Evolutionary conservation across 2,888 invertebrate genomes (phyloP).

Genomic region (Cordilura impudica): DNA sequence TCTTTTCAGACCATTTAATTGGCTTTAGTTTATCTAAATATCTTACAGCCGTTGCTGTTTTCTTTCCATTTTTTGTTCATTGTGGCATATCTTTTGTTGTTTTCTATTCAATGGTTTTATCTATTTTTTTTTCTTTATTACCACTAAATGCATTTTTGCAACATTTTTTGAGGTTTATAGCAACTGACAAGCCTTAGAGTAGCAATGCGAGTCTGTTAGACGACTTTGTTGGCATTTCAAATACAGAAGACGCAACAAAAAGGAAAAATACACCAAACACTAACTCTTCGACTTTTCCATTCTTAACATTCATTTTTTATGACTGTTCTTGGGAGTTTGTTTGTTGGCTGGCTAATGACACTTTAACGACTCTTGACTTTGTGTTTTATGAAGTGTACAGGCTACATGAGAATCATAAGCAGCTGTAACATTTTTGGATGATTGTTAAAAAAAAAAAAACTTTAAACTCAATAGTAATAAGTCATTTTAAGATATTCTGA

Average conservation of each 20-base stretch:
- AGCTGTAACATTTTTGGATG: slow-evolving; percentile 35
- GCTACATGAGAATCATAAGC: slow-evolving; percentile 36
- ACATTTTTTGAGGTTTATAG: slow-evolving; percentile 47
- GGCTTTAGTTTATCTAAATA: slow-evolving; percentile 45
- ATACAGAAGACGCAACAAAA: no score
- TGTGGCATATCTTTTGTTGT: slow-evolving; percentile 36
- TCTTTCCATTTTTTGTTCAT: slow-evolving; percentile 22
- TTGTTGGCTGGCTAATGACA: slow-evolving; percentile 63
- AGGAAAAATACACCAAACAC: not conserved
- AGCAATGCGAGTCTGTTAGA: slow-evolving; percentile 32
- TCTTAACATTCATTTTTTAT: slow-evolving; percentile 55
- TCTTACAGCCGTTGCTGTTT: not conserved
- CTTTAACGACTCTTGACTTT: slow-evolving; percentile 66
- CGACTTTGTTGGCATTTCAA: slow-evolving; percentile 27
- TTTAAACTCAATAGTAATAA: no score
- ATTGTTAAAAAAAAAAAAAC: not conserved
- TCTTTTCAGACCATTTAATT: slow-evolving; percentile 59
- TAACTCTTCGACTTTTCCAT: slow-evolving; percentile 15
- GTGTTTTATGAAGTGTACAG: slow-evolving; percentile 60
- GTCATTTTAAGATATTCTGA: no score
- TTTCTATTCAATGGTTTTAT: slow-evolving; percentile 15
- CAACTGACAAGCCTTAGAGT: slow-evolving; percentile 45
- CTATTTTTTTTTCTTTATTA: not conserved
- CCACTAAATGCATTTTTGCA: slow-evolving; percentile 48
- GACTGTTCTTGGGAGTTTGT: slow-evolving; percentile 46